Evolutionary conservation across 2,888 invertebrate species (phyloP).

Genomic region (Cistogaster globosa): DNA sequence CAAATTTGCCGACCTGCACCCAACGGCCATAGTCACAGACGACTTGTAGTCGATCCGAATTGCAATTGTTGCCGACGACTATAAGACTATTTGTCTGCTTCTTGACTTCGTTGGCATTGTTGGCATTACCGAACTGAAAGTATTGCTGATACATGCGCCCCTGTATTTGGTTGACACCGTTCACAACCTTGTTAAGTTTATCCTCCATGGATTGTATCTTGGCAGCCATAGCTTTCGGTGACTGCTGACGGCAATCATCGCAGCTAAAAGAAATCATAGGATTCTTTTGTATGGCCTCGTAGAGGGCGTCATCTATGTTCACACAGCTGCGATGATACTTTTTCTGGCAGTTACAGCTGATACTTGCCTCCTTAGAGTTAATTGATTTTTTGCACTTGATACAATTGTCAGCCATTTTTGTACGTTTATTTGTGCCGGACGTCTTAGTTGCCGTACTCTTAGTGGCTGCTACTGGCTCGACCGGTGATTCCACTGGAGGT

Average conservation of each 20-base stretch:
- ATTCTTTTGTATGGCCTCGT: constrained; percentile 80
- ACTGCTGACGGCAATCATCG: constrained; percentile 80
- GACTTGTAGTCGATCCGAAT: constrained; percentile 80
- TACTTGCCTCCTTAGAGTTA: constrained; percentile 77
- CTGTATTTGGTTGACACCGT: constrained; percentile 80
- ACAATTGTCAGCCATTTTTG: constrained; percentile 80
- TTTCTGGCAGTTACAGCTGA: constrained; percentile 79
- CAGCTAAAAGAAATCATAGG: constrained; percentile 80
- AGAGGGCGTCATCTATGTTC: constrained; percentile 79
- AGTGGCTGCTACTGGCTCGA: constrained; percentile 46
- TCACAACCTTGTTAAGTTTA: constrained; percentile 80
- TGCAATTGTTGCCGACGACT: constrained; percentile 80
- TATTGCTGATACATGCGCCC: constrained; percentile 81
- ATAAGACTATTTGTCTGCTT: constrained; percentile 80
- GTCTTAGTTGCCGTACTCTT: constrained; percentile 49
- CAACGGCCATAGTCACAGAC: constrained; percentile 80
- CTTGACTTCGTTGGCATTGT: constrained; percentile 77
- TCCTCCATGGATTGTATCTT: constrained; percentile 80
- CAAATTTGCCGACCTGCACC: constrained; percentile 81
- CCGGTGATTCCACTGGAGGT: constrained; percentile 73
- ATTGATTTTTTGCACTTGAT: constrained; percentile 80
- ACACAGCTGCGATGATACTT: constrained; percentile 80
- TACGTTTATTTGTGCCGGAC: constrained; percentile 63
- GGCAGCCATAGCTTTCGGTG: constrained; percentile 77
- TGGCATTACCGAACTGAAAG: constrained; percentile 78